Conservation (phyloP, 2,113 vertebrate species). For the Muntiacus muntjak region DNA sequence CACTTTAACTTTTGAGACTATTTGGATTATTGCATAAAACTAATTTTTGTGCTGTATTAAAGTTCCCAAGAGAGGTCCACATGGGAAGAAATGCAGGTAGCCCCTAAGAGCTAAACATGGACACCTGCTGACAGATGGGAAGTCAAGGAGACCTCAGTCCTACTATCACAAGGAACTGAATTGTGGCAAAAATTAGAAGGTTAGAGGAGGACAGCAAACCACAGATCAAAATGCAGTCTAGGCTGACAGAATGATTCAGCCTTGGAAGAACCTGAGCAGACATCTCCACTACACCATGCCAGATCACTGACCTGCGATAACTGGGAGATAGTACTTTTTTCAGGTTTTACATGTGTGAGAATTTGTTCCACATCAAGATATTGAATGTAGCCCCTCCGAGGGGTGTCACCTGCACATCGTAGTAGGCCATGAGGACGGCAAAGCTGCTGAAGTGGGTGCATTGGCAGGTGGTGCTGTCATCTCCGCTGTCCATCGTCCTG, state of each 20-base stretch:
- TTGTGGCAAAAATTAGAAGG: too few species aligned
- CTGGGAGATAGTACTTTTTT: background rate
- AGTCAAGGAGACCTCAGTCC: background rate
- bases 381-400: background rate
- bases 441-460: constrained; percentile 83
- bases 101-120: background rate
- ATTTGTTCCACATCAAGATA: background rate
- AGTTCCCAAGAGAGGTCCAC: background rate
- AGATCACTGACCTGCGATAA: background rate
- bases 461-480: constrained; percentile 77
- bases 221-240: background rate
- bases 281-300: background rate
- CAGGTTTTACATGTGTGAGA: background rate
- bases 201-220: background rate
- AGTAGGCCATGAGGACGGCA: constrained; percentile 79
- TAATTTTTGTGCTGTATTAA: background rate
- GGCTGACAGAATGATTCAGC: background rate
- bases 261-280: background rate
- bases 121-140: background rate
- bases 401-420: background rate
- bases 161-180: background rate
- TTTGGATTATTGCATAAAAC: background rate
- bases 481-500: background rate
- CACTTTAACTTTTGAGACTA: background rate
- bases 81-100: background rate